phyloP scores from a whole-genome alignment of 2,888 invertebrate genomes.

The Leptinotarsa juncta region DNA sequence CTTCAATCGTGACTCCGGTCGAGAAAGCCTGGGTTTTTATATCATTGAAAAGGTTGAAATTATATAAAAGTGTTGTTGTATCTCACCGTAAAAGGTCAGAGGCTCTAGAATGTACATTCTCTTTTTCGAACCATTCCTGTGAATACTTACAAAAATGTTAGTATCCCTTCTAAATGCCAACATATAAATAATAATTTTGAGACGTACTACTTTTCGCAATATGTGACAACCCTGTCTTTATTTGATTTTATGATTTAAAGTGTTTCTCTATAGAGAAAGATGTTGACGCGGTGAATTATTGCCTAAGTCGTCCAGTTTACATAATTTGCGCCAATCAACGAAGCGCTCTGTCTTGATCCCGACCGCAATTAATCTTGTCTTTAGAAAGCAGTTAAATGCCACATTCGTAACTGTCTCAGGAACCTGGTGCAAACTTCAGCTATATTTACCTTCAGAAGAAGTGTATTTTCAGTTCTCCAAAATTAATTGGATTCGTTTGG shows the following conservation, averaged over 20 bases:
- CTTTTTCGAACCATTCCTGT: too few species aligned
- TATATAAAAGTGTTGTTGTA: too few species aligned
- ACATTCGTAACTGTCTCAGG: constrained; percentile 63
- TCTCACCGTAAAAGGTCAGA: too few species aligned
- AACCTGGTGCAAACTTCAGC: constrained; percentile 23
- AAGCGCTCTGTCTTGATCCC: constrained; percentile 61
- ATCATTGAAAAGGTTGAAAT: too few species aligned
- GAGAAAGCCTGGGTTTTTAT: too few species aligned
- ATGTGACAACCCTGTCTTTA: constrained; percentile 31
- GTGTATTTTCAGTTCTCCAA: constrained; percentile 1
- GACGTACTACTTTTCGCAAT: too few species aligned
- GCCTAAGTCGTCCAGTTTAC: constrained; percentile 56
- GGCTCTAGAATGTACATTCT: not conserved
- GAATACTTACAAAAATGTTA: too few species aligned
- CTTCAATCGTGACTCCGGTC: too few species aligned
- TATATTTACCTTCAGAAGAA: constrained; percentile 20
- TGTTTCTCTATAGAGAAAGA: constrained; percentile 42
- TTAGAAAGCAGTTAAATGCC: constrained; percentile 63
- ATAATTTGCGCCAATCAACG: constrained; percentile 65
- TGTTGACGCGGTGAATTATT: constrained; percentile 53
- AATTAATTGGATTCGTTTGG: constrained; percentile 14
- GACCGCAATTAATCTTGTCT: constrained; percentile 61
- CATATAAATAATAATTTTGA: too few species aligned
- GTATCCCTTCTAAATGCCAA: too few species aligned
- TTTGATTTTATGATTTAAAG: constrained; percentile 56